phyloP scores from a whole-genome alignment of 2,113 vertebrate species.

The Vulpes ferrilata region DNA sequence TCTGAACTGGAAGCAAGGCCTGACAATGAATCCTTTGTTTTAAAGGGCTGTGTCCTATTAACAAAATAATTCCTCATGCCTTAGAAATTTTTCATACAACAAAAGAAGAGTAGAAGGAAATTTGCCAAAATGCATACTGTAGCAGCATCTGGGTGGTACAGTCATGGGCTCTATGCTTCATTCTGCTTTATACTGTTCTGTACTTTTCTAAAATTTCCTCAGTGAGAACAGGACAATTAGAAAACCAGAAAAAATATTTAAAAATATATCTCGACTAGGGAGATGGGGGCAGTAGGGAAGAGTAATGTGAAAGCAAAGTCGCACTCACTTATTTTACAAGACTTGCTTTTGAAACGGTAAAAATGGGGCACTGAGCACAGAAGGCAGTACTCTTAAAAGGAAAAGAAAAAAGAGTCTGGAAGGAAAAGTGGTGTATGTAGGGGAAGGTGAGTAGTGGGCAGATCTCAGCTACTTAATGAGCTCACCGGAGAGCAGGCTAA shows the following conservation, averaged over 20 bases:
- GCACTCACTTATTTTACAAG: background rate
- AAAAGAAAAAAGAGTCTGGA: background rate
- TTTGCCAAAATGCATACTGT: background rate
- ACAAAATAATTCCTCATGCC: constrained; percentile 28
- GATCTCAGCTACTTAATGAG: background rate
- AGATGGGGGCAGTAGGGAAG: background rate
- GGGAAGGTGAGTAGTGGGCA: background rate
- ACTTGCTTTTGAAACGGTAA: background rate
- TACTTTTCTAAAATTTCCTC: background rate
- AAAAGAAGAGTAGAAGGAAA: constrained; percentile 1
- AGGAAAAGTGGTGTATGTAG: background rate
- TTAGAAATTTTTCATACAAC: constrained; percentile 29
- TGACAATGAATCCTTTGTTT: constrained; percentile 18
- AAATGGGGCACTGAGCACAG: background rate
- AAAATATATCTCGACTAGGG: background rate
- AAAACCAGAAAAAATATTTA: background rate
- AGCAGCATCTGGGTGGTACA: background rate
- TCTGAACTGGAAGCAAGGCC: background rate
- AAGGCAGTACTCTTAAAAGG: background rate
- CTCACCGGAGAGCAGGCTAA: background rate
- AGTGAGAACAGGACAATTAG: background rate
- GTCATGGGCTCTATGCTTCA: background rate
- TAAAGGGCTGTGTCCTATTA: constrained; percentile 44
- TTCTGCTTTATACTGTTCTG: background rate
- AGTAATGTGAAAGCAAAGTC: background rate